Conservation (phyloP, 2,113 vertebrate genomes). For the Tachuris rubrigastra region DNA sequence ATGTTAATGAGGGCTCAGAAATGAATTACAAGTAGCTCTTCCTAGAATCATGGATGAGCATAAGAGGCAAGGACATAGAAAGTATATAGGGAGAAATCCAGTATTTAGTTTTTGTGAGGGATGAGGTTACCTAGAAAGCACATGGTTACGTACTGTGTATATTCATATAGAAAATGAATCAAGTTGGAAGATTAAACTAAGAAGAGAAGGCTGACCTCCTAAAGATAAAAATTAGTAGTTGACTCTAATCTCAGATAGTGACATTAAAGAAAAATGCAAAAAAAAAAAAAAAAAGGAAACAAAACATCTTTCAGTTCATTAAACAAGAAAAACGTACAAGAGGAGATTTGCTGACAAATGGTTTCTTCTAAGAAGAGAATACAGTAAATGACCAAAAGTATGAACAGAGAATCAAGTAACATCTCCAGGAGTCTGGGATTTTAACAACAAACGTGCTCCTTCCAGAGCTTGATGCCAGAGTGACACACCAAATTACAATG, state of each 20-base stretch:
- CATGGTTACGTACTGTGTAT: not conserved
- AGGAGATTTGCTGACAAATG: not conserved
- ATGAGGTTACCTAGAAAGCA: not conserved
- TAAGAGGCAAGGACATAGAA: not conserved
- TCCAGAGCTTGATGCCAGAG: not conserved
- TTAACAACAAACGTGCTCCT: not conserved
- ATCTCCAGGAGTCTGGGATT: not conserved
- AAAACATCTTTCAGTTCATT: not conserved
- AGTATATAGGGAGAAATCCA: not conserved
- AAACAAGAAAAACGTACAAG: rapidly evolving
- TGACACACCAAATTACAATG: not conserved
- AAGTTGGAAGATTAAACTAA: not conserved
- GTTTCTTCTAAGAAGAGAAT: not conserved
- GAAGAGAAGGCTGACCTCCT: not conserved
- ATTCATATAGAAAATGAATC: not conserved
- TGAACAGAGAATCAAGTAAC: not conserved
- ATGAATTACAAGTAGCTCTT: not conserved
- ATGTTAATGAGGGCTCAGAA: not conserved
- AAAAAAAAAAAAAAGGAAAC: not conserved
- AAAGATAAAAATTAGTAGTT: not conserved
- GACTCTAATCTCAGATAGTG: not conserved
- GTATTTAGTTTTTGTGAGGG: not conserved
- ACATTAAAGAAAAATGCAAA: not conserved
- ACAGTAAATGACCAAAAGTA: not conserved
- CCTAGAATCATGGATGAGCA: not conserved